phyloP scores from a whole-genome alignment of 2,113 vertebrate genomes.

The Phaethon lepturus region DNA sequence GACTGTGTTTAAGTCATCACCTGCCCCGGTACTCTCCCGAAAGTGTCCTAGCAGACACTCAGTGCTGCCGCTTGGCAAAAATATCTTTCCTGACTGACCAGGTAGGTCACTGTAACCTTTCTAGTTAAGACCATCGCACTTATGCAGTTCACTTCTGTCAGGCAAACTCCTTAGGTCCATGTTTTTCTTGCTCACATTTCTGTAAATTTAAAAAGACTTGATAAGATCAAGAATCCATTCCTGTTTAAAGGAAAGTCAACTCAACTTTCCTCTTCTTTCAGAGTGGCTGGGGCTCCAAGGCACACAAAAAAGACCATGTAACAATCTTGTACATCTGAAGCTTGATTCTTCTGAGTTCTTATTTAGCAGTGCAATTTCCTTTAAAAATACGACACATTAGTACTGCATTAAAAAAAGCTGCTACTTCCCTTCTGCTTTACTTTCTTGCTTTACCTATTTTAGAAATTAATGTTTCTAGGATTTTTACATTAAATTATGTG shows the following conservation, averaged over 20 bases:
- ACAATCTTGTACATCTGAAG: neutral
- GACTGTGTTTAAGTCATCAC: neutral
- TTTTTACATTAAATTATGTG: neutral
- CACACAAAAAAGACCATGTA: neutral
- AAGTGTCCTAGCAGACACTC: accelerated
- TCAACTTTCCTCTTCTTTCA: neutral
- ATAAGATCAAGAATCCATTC: neutral
- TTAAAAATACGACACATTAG: neutral
- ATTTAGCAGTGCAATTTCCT: neutral
- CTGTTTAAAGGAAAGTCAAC: conserved; percentile 5
- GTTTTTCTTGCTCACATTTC: neutral
- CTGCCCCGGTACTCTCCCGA: accelerated
- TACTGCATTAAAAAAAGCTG: neutral
- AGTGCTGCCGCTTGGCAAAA: neutral
- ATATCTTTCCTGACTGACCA: neutral
- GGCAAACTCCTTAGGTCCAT: neutral
- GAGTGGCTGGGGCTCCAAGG: neutral
- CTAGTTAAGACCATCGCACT: neutral
- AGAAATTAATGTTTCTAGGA: neutral
- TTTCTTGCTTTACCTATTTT: neutral
- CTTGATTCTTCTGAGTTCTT: neutral
- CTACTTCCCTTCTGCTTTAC: neutral
- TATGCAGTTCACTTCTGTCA: neutral
- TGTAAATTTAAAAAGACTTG: neutral
- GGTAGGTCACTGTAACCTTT: neutral